phyloP scores from a whole-genome alignment of 2,888 invertebrate species.

The Philopedon plagiatum region DNA sequence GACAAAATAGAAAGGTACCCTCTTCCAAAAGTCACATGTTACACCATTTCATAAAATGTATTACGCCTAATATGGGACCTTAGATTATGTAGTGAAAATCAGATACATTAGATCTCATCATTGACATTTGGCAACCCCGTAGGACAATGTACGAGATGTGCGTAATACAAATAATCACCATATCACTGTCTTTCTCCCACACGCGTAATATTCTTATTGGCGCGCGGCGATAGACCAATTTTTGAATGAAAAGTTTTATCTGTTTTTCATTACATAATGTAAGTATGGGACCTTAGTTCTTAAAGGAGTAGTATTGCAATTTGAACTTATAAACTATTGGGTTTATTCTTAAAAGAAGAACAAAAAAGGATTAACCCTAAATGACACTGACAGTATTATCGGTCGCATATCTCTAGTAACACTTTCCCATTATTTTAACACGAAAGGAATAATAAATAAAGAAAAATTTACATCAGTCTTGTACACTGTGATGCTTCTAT shows the following conservation, averaged over 20 bases:
- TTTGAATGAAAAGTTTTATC: no score
- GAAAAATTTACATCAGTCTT: conserved; percentile 49
- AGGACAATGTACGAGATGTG: no score
- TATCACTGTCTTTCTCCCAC: no score
- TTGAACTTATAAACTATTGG: conserved; percentile 5
- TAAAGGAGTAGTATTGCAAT: conserved; percentile 10
- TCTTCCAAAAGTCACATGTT: neutral
- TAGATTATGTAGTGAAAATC: no score
- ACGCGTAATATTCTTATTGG: no score
- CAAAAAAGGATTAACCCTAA: neutral
- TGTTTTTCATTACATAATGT: no score
- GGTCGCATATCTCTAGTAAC: conserved; percentile 6
- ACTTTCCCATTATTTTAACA: conserved; percentile 10
- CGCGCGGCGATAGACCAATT: no score
- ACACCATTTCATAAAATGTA: neutral
- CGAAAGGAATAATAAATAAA: conserved; percentile 40
- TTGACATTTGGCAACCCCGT: no score
- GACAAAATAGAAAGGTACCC: neutral
- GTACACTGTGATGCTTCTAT: conserved; percentile 45
- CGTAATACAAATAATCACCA: no score
- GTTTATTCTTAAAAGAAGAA: neutral
- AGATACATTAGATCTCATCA: no score
- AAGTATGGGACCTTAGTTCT: neutral
- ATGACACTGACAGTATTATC: neutral
- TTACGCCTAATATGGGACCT: neutral